Evolutionary conservation across 2,888 invertebrate species (phyloP), one percentile per base, ranked within the genome.

Genomic region (Prosapia bicincta): DNA sequence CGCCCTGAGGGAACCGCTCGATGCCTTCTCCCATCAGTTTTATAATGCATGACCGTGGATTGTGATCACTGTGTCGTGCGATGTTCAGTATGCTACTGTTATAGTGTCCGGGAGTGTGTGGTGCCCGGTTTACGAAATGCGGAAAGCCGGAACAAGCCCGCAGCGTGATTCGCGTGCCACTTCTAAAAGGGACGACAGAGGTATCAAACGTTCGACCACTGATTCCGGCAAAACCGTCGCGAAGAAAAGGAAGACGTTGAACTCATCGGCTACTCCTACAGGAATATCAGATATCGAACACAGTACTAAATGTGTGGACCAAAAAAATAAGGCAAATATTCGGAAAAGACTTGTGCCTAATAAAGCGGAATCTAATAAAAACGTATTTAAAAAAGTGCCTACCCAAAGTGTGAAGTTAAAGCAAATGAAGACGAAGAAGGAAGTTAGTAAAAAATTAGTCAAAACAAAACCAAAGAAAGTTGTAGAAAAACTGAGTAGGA

Each of bases 381-480:
- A 13, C 13, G 10, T 13, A 13, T 2, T 38, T 6, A 54, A 20
- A 20, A 54, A 54, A 54, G 54, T 54, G 54, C 54, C 54, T 54
- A 54, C 54, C 20, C 54, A 54, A 9, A 54, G 54, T 9, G 54
- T 54, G 1, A 54, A 54, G 20, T 54, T 54, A 54, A 54, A 54
- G 20, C 54, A 54, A 20, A 20, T 20, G 20, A 54, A 54, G 20
- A 54, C 28, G 9, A 74, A 76, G 43, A 76, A 76, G 26, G 72
- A 76, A 32, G 54, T 68, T 23, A 26, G 70, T 65, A 28, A 71
- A 68, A 76, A 71, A 30, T 38, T 26, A 66, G 76, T 76, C 54
- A 72, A 76, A 70, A 30, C 28, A 54, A 70, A 32, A 54, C 76
- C 70, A 73, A 74, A 71, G 72, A 76, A 71, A 74, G 66, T 73